A percentile compares a stretch with the other conserved stretches of the same genome.
These are phyloP conservation scores for Sciurus carolinensis DNA, from an alignment of 2,797 vertebrate species.

Conservation along the genomic window DNA sequence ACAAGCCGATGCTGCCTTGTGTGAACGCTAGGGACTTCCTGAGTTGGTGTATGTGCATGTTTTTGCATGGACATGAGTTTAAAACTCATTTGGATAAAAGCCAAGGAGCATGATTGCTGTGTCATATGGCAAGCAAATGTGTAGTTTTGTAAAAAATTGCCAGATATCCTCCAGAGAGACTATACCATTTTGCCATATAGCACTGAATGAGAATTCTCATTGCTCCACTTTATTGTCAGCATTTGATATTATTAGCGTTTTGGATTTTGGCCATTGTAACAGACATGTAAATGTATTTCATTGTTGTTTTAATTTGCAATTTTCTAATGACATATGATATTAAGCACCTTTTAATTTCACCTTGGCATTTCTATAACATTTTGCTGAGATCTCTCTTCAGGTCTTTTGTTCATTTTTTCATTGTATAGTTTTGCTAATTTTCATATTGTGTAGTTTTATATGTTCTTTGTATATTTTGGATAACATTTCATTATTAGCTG, in stretches of 20 bases:
- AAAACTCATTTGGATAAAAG: not conserved
- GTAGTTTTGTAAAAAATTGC: not conserved
- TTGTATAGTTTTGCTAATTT: not conserved
- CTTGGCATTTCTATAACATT: not conserved
- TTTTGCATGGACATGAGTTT: not conserved
- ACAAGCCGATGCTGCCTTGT: too few relatives aligned
- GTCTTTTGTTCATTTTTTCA: not conserved
- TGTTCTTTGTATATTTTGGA: not conserved
- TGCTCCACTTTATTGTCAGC: not conserved
- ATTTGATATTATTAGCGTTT: too few relatives aligned
- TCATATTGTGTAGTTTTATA: not conserved
- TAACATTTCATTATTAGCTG: too few relatives aligned
- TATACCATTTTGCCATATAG: not conserved
- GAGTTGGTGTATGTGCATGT: too few relatives aligned
- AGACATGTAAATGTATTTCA: not conserved
- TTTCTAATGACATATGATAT: not conserved
- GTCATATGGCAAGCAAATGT: not conserved
- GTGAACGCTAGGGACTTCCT: too few relatives aligned
- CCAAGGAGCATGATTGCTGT: not conserved
- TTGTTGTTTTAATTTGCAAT: not conserved
- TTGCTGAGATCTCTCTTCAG: not conserved
- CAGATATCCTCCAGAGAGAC: not conserved
- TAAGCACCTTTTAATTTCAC: not conserved
- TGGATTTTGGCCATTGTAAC: not conserved
- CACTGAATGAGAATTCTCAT: not conserved